A percentile compares a stretch with the other conserved stretches of the same genome.
phyloP scores from a whole-genome alignment of 2,113 vertebrate genomes.

The Lethenteron reissneri region DNA sequence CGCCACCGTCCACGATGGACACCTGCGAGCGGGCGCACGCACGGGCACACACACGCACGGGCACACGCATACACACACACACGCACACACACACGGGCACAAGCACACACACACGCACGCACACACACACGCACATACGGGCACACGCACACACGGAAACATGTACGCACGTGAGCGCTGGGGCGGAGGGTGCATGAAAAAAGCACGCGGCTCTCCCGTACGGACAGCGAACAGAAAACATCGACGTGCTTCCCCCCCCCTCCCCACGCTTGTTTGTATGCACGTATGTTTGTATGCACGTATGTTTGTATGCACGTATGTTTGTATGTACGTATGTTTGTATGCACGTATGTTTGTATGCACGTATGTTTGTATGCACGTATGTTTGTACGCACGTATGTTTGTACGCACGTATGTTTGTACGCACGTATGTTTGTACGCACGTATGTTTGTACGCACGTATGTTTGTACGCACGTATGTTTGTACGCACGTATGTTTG shows the following conservation, averaged over 20 bases:
- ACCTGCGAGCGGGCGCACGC: background rate
- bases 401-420: background rate
- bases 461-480: too few species aligned
- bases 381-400: conserved; percentile 2
- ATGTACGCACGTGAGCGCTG: too few species aligned
- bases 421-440: too few species aligned
- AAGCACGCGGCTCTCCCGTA: too few species aligned
- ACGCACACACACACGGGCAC: background rate
- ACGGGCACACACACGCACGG: background rate
- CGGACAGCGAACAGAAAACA: too few species aligned
- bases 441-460: too few species aligned
- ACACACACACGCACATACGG: background rate
- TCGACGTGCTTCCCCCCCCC: too few species aligned
- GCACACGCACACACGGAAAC: background rate
- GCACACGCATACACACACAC: background rate
- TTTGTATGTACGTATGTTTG: background rate
- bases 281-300: background rate
- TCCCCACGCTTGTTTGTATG: background rate
- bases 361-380: background rate
- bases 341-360: background rate
- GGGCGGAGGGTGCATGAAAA: too few species aligned
- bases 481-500: too few species aligned
- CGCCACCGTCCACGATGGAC: background rate
- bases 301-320: background rate
- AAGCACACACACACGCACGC: background rate